Evolutionary conservation across 2,888 invertebrate genomes (phyloP), one percentile per base, ranked within the genome.

Genomic region (Euphydryas editha): DNA sequence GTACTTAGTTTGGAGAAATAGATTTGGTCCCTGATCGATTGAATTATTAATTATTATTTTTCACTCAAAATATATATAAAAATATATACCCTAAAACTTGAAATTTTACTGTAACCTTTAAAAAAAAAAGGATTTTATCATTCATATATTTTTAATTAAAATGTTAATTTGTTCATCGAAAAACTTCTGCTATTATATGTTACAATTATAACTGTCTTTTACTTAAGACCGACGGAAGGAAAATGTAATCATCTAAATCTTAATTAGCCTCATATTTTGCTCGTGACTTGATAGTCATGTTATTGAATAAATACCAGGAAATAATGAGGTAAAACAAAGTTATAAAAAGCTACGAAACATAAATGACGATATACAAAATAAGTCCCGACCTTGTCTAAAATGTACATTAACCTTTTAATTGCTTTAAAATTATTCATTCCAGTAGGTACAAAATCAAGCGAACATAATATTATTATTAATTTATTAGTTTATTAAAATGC

Each of bases 251-350:
- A 44, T 65, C 47, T 17, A 42, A 59, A 61, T 57, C 55, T 17
- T 47, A 62, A 61, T 57, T 10, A 65, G n/a, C 39, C 20, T 21
- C 15, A 49, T 62, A 51, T 57, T 58, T 61, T 57, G 37, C 49
- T 66, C 68, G 64, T 70, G 71, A 68, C 67, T 67, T 37, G 46
- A 37, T 59, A 49, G 47, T n/a, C 49, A 64, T 61, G 64, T 58
- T 58, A 69, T 69, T 66, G 67, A 71, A 63, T 67, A 62, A 65
- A 69, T 72, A 72, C 65, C 57, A 63, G 71, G 71, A 71, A 69
- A 60, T 47, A 64, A 46, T 58, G 54, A 37, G 65, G 56, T 46
- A 67, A 64, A 54, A 71, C 42, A 42, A 10, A 5, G 4, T 46
- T 17, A 57, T 36, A 20, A 21, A 59, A 67, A 70, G 61, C 55